A percentile compares a stretch with the other conserved stretches of the same genome.
Conservation (phyloP, 1,140 invertebrate genomes). For the Drosophila cardini region DNA sequence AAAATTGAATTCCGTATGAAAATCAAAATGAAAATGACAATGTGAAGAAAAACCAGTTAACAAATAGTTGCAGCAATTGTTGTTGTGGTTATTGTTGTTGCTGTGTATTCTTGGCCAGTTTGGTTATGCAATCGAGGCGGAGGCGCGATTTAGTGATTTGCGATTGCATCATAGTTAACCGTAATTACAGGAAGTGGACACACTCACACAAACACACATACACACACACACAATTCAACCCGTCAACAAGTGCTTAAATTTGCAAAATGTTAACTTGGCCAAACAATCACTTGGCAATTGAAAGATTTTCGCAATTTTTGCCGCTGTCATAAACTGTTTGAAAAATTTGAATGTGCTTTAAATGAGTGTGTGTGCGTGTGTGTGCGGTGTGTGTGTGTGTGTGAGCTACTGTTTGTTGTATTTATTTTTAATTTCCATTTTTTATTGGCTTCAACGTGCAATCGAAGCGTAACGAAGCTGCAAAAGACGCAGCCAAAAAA, state of each 20-base stretch:
- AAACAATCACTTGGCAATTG: slow-evolving; percentile 34
- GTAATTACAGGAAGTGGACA: slow-evolving; percentile 71
- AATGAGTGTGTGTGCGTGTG: not conserved
- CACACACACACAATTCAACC: slow-evolving; percentile 16
- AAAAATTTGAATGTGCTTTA: slow-evolving; percentile 25
- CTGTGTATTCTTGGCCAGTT: slow-evolving; percentile 76
- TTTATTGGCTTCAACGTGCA: slow-evolving; percentile 37
- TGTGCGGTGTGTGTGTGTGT: not conserved
- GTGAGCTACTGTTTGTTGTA: slow-evolving; percentile 1
- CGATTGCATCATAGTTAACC: slow-evolving; percentile 66
- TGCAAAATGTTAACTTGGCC: slow-evolving; percentile 14
- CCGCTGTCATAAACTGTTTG: slow-evolving; percentile 33
- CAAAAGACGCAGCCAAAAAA: slow-evolving; percentile 27
- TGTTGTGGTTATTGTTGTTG: slow-evolving; percentile 28
- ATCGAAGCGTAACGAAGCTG: slow-evolving; percentile 43
- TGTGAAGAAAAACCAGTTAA: slow-evolving; percentile 65
- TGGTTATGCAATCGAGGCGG: slow-evolving; percentile 65
- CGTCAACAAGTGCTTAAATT: slow-evolving; percentile 7
- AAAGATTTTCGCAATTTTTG: slow-evolving; percentile 45
- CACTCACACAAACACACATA: slow-evolving; percentile 5
- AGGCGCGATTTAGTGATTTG: slow-evolving; percentile 32
- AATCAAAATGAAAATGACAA: slow-evolving; percentile 46
- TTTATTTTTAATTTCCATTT: not conserved
- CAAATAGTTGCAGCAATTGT: slow-evolving; percentile 8
- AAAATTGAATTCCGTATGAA: slow-evolving; percentile 50